Evolutionary conservation across 92 coral and sea anemone species (phyloP).

Genomic region (Epizoanthus ramosus): DNA sequence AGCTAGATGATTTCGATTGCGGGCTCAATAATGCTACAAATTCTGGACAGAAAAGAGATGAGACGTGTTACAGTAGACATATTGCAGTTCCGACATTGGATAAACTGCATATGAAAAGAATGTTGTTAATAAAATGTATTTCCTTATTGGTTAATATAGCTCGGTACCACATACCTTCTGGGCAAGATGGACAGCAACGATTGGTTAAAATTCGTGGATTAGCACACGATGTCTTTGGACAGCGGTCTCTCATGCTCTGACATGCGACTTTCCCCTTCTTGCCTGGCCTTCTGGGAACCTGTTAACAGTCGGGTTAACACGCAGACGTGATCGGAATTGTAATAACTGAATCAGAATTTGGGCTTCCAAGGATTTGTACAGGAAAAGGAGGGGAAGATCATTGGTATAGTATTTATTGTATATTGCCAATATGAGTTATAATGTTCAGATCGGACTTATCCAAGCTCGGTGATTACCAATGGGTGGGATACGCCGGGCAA

Average conservation of each 20-base stretch:
- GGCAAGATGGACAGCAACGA: slow-evolving; percentile 86
- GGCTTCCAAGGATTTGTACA: not conserved
- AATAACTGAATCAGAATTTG: not conserved
- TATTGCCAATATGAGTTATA: too few relatives aligned
- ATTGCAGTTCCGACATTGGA: not conserved
- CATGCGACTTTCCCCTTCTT: slow-evolving; percentile 75
- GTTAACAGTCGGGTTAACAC: not conserved
- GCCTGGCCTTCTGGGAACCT: slow-evolving; percentile 63
- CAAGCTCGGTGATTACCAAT: too few relatives aligned
- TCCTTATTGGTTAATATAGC: too few relatives aligned
- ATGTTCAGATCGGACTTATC: too few relatives aligned
- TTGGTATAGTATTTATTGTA: not conserved
- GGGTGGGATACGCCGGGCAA: too few relatives aligned
- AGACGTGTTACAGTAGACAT: too few relatives aligned
- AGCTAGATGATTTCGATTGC: slow-evolving; percentile 35
- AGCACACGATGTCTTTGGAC: slow-evolving; percentile 85
- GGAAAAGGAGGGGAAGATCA: slow-evolving; percentile 1
- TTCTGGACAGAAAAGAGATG: slow-evolving; percentile 51
- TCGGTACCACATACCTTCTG: slow-evolving; percentile 60
- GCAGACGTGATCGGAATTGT: slow-evolving; percentile 8
- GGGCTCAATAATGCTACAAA: slow-evolving; percentile 68
- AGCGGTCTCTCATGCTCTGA: slow-evolving; percentile 74
- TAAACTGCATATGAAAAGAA: too few relatives aligned
- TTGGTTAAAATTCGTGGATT: slow-evolving; percentile 59
- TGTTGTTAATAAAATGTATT: too few relatives aligned